Conservation (phyloP, 2,113 vertebrate species). For the Pyxicephalus adspersus region DNA sequence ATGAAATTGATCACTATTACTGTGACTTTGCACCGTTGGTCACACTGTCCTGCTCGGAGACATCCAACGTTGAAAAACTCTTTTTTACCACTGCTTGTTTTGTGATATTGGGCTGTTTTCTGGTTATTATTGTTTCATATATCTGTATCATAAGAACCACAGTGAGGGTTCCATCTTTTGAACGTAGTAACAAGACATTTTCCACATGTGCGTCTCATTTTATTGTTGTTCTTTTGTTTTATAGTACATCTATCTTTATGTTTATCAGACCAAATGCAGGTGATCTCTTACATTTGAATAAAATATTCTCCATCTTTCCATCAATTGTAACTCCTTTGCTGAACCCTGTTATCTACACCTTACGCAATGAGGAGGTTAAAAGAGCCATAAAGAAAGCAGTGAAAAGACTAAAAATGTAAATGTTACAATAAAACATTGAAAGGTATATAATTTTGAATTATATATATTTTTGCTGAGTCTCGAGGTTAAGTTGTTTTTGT, state of each 20-base stretch:
- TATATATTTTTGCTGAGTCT: too few relatives aligned
- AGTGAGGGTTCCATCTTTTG: neutral
- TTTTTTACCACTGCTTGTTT: neutral
- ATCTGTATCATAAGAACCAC: neutral
- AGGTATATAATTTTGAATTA: too few relatives aligned
- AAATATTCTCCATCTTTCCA: conserved; percentile 13
- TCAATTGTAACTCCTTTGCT: conserved; percentile 13
- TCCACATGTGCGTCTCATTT: conserved; percentile 12
- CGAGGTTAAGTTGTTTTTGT: too few relatives aligned
- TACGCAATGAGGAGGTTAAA: conserved; percentile 15
- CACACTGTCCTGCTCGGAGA: conserved; percentile 1
- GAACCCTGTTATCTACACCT: conserved; percentile 20
- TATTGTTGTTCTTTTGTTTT: conserved; percentile 10
- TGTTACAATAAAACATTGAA: too few relatives aligned
- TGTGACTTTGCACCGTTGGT: conserved; percentile 26
- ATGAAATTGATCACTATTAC: conserved; percentile 25
- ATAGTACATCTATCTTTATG: conserved; percentile 14
- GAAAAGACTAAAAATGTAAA: neutral
- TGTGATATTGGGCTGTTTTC: conserved; percentile 20
- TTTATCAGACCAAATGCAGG: neutral
- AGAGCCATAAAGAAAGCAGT: neutral
- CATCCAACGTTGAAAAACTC: neutral
- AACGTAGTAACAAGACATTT: neutral
- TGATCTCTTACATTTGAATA: neutral
- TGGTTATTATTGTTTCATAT: neutral